Evolutionary conservation across 2,888 invertebrate species (phyloP).

Genomic region (Sinhomidia bicolor): DNA sequence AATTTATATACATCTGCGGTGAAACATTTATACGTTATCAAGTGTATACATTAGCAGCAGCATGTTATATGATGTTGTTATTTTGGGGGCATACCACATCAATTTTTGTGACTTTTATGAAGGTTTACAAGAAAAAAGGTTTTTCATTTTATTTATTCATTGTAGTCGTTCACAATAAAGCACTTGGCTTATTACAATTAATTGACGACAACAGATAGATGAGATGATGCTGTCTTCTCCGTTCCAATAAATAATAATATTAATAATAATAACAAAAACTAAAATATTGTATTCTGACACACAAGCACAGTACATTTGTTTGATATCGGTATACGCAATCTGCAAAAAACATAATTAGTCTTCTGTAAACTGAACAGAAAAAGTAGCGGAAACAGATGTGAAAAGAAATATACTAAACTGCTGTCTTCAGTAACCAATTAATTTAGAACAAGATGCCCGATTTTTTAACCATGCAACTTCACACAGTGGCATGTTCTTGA

Average conservation of each 20-base stretch:
- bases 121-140: slow-evolving; percentile 39
- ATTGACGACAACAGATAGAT: slow-evolving; percentile 26
- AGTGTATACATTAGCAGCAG: background rate
- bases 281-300: background rate
- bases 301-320: background rate
- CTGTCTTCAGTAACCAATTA: no score
- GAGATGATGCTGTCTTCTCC: background rate
- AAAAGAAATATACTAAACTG: background rate
- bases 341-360: no score
- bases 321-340: background rate
- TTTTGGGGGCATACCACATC: background rate
- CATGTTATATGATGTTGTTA: background rate
- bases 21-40: background rate
- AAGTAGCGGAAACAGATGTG: no score
- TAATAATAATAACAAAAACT: no score
- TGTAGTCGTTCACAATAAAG: background rate
- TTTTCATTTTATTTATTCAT: background rate
- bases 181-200: slow-evolving; percentile 22
- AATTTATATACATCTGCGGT: slow-evolving; percentile 39
- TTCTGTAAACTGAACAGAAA: no score
- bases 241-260: slow-evolving; percentile 21
- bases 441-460: background rate
- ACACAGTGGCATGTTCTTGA: no score
- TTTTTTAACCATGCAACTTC: no score
- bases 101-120: slow-evolving; percentile 39